phyloP scores from a whole-genome alignment of 2,797 vertebrate species.

The Lerista edwardsae region DNA sequence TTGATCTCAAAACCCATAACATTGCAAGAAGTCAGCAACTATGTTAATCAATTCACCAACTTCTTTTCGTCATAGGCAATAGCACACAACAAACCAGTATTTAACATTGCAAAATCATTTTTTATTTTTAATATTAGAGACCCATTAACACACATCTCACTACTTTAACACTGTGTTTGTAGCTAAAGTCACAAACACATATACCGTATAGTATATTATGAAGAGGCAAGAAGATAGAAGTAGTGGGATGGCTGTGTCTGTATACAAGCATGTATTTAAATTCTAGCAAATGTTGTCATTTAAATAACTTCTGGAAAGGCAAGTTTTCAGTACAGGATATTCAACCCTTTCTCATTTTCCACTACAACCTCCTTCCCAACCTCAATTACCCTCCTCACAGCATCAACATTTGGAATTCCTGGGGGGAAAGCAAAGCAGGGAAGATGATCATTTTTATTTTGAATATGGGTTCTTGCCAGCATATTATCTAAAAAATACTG shows the following conservation, averaged over 20 bases:
- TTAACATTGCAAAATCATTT: not conserved
- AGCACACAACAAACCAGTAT: conserved; percentile 6
- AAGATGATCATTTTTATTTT: not conserved
- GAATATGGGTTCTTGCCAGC: not conserved
- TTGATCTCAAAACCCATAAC: conserved; percentile 49
- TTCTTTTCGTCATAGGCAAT: conserved; percentile 50
- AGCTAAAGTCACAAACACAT: not conserved
- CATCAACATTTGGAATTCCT: too few species aligned
- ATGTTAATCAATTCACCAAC: conserved; percentile 57
- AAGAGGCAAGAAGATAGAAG: not conserved
- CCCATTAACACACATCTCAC: not conserved
- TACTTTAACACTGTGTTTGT: not conserved
- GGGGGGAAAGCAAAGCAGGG: too few species aligned
- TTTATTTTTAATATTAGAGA: not conserved
- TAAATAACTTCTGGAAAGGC: too few species aligned
- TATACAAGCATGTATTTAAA: not conserved
- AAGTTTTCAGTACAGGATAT: not conserved
- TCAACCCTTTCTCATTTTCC: not conserved
- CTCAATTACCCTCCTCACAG: too few species aligned
- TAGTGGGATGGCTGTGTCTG: not conserved
- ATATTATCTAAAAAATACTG: not conserved
- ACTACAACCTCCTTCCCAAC: too few species aligned
- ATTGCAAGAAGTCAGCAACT: conserved; percentile 59
- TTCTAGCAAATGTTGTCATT: not conserved
- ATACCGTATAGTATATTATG: not conserved